These are phyloP conservation scores for Saturnia japonica DNA, from an alignment of 2,888 invertebrate genomes.

Conservation along the genomic window DNA sequence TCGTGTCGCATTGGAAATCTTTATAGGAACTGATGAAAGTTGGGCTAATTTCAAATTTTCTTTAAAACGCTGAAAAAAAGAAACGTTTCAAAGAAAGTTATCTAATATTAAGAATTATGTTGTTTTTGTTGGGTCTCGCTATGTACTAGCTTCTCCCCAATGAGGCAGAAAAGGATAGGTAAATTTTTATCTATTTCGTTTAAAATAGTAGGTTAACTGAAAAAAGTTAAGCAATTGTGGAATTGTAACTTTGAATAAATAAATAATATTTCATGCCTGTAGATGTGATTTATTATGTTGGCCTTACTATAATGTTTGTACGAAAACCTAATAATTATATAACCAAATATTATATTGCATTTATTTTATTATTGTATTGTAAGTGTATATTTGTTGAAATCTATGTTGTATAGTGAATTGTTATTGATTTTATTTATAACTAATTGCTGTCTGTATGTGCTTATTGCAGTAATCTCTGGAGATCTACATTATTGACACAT, in stretches of 20 bases:
- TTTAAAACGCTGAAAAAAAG: too few species aligned
- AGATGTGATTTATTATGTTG: too few species aligned
- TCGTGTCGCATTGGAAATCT: not conserved
- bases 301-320: not conserved
- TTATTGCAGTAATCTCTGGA: too few species aligned
- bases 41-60: too few species aligned
- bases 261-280: too few species aligned
- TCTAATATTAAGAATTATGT: too few species aligned
- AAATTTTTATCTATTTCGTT: not conserved
- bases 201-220: too few species aligned
- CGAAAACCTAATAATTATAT: not conserved
- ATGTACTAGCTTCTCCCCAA: not conserved
- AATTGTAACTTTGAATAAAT: too few species aligned
- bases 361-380: not conserved
- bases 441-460: not conserved
- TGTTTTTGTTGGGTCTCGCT: not conserved
- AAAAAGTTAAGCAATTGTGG: too few species aligned
- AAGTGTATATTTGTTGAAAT: not conserved
- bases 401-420: not conserved
- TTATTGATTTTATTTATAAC: not conserved
- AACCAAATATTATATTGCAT: conserved; percentile 8
- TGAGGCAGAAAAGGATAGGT: not conserved
- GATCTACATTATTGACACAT: too few species aligned
- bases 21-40: not conserved
- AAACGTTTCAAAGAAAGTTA: too few species aligned